Evolutionary conservation across 2,888 invertebrate species (phyloP), one percentile per base, ranked within the genome.

Genomic region (Agonopterix alstromeriana): DNA sequence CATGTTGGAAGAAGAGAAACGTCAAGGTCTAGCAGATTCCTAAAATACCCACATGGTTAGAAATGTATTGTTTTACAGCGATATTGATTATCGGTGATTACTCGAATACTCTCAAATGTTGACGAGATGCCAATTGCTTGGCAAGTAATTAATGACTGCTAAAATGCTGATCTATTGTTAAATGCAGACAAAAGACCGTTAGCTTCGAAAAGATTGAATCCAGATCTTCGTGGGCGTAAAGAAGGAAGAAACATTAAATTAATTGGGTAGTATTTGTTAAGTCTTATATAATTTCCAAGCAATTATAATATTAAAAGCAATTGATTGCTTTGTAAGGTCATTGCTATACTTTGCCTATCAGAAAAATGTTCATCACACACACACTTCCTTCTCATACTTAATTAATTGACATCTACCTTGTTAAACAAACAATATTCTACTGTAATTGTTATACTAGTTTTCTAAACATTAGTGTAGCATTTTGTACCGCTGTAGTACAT

Each of bases 1-100:
- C 73, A 98, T 98, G 97, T 88, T 98, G 65, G 96, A 96, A 85
- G 96, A 96, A 82, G 96, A 97, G 77, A 96, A 96, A 83, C 92
- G 95, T 58, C 94, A 94, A 77, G 95, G 94, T 52, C 89, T 94
- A 63, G 91, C 91, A 55, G 91, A 92, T 68, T 89, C 91, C 86
- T 87, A 91, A 91, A 77, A 79, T n/a, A 38, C 27, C 27, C 27
- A 27, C 27, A 27, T 27, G 27, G 27, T 27, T 27, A 27, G 27
- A 27, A 27, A 27, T 27, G 27, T 27, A 27, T 27, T 27, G 27
- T 27, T 27, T 5, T 27, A 27, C 27, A 27, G 27, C 27, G 27
- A 27, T 27, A 27, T 27, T 1, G 27, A 51, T 48, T 52, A 57
- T 49, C 53, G 35, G 45, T 35, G 35, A 43, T 42, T 5, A 43